These are phyloP conservation scores for Uloborus diversus DNA, from an alignment of 1,140 invertebrate species.

Conservation along the genomic window DNA sequence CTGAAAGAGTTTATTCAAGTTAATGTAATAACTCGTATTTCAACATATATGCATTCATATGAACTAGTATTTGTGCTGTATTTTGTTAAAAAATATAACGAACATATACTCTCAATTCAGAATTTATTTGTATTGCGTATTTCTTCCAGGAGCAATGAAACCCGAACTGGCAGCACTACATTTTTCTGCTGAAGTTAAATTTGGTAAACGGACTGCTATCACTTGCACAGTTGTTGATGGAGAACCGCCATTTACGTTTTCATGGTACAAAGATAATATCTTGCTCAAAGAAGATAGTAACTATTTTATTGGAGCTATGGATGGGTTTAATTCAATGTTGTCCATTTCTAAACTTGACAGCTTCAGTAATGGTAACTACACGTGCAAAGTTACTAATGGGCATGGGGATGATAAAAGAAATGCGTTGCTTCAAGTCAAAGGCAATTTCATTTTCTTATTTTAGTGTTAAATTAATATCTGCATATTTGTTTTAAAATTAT, in stretches of 20 bases:
- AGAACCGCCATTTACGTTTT: constrained; percentile 53
- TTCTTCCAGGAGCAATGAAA: neutral
- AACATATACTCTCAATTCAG: too few relatives aligned
- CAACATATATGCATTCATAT: too few relatives aligned
- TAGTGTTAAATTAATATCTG: too few relatives aligned
- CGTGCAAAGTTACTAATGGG: neutral
- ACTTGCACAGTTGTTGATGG: constrained; percentile 62
- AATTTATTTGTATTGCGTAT: too few relatives aligned
- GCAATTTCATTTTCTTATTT: neutral
- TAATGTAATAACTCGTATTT: too few relatives aligned
- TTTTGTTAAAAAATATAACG: neutral
- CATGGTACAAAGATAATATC: constrained; percentile 34
- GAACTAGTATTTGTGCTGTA: too few relatives aligned
- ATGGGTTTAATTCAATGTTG: constrained; percentile 2
- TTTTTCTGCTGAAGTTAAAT: constrained; percentile 70
- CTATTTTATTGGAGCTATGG: neutral
- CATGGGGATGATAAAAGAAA: neutral
- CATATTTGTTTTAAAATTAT: too few relatives aligned
- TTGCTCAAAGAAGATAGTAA: constrained; percentile 2
- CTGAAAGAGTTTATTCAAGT: too few relatives aligned
- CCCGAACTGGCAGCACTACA: constrained; percentile 47
- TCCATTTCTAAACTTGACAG: neutral
- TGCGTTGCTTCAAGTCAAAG: neutral
- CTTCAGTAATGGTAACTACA: constrained; percentile 15
- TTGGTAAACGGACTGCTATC: constrained; percentile 73